Evolutionary conservation across 2,888 invertebrate species (phyloP), one percentile per base, ranked within the genome.

Genomic region (Helobdella robusta): DNA sequence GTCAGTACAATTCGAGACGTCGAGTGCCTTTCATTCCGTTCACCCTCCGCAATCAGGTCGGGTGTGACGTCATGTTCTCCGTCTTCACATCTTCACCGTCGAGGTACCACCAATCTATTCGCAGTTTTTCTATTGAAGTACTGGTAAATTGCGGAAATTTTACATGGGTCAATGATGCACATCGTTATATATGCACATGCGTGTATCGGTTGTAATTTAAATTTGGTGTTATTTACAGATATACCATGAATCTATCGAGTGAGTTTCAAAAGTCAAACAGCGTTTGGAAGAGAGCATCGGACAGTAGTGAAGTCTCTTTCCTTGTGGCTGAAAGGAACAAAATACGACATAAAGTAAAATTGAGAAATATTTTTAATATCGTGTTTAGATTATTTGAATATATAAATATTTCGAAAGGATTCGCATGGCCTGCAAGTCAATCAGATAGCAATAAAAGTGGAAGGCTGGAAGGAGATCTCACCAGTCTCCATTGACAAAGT

Each of bases 401-500:
- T 63, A 34, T 28, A 28, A 54, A 20, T 28, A 46, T 32, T 20
- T 48, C 54, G 54, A 56, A 32, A 78, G 74, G 86, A 88, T 77
- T 87, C 88, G 0, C 89, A 89, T 77, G 85, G 86, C 74, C 83
- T 87, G 72, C 84, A 86, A 73, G 84, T 89, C 74, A 91, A 92
- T 82, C 92, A 93, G 80, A 84, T 98, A 69, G 85, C 87, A 48
- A 88, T 95, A 46, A 84, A 88, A 64, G 87, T 97, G 28, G 89
- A 91, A 72, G 92, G 91, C 62, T 97, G 94, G 92, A 84, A 86
- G 70, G 82, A 85, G 40, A 85, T 91, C 61, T 86, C 87, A 71
- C 91, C 95, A 0, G 88, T 98, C 20, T 89, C 92, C 8, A 89
- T 98, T 0, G 97, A 98, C 80, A 87, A 89, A 78, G 94, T 95